phyloP scores from a whole-genome alignment of 2,888 invertebrate genomes.

The Agrilus cyanescens region DNA sequence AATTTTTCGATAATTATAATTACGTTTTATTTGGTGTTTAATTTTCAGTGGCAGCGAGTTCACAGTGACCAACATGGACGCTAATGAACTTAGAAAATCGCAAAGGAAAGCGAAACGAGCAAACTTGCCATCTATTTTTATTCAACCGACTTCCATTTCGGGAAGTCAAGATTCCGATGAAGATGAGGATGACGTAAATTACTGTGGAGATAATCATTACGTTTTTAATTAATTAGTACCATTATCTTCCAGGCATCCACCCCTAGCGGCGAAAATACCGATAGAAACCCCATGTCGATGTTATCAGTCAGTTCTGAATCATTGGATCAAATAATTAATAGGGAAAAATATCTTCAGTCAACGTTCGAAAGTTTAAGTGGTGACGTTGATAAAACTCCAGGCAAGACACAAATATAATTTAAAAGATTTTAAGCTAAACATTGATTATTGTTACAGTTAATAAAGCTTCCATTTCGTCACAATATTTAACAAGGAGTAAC shows the following conservation, averaged over 20 bases:
- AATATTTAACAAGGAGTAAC: slow-evolving; percentile 34
- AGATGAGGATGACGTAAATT: slow-evolving; percentile 52
- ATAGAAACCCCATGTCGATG: slow-evolving; percentile 57
- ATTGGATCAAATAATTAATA: slow-evolving; percentile 41
- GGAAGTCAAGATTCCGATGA: slow-evolving; percentile 62
- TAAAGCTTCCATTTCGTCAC: slow-evolving; percentile 51
- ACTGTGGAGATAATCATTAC: background rate
- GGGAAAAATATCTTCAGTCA: slow-evolving; percentile 52
- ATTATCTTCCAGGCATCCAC: slow-evolving; percentile 49
- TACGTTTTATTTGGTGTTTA: slow-evolving; percentile 3
- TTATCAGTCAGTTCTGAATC: slow-evolving; percentile 68
- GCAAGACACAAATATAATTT: background rate
- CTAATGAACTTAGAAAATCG: slow-evolving; percentile 68
- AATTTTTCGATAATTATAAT: background rate
- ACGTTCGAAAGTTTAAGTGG: slow-evolving; percentile 63
- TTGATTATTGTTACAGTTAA: slow-evolving; percentile 35
- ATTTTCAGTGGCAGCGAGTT: slow-evolving; percentile 51
- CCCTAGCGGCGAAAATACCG: slow-evolving; percentile 71
- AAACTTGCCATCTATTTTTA: slow-evolving; percentile 32
- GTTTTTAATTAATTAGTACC: slow-evolving; percentile 1
- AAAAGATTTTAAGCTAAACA: too few species aligned
- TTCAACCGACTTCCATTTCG: slow-evolving; percentile 33
- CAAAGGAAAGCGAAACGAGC: slow-evolving; percentile 57
- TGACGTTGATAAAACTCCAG: slow-evolving; percentile 36
- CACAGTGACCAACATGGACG: slow-evolving; percentile 81